phyloP scores from a whole-genome alignment of 1,140 invertebrate species.

The Tetramorium parvispinum region DNA sequence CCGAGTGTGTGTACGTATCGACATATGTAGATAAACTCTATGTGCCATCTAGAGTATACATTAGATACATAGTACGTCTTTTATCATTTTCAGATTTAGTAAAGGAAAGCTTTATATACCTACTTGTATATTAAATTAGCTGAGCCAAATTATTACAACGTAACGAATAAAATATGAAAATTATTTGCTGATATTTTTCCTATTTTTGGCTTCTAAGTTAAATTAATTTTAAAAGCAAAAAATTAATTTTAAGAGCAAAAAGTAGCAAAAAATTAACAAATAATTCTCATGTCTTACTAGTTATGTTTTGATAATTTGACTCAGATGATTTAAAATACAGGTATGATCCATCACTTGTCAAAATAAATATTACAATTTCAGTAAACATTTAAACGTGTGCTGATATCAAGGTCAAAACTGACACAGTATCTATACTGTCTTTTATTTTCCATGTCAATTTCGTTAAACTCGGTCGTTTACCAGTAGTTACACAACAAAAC shows the following conservation, averaged over 20 bases:
- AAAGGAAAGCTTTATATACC: neutral
- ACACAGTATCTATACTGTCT: neutral
- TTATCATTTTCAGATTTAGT: conserved; percentile 40
- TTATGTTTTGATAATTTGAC: too few species aligned
- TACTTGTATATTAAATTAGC: too few species aligned
- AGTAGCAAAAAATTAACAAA: too few species aligned
- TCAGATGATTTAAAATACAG: too few species aligned
- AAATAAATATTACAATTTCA: neutral
- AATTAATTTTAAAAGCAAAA: too few species aligned
- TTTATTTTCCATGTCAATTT: conserved; percentile 39
- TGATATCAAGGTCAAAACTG: neutral
- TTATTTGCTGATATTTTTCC: too few species aligned
- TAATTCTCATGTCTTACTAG: too few species aligned
- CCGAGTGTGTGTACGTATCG: neutral
- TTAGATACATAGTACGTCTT: conserved; percentile 25
- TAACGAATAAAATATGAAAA: too few species aligned
- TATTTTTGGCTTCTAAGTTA: too few species aligned
- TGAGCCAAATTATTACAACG: too few species aligned
- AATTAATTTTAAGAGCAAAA: too few species aligned
- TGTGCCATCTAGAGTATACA: neutral
- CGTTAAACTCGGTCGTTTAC: neutral
- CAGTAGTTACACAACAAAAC: conserved; percentile 13
- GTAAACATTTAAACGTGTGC: neutral
- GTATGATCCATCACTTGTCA: too few species aligned
- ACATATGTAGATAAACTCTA: neutral